Evolutionary conservation across 2,797 vertebrate genomes (phyloP).

Genomic region (Orientallactaga sibirica): DNA sequence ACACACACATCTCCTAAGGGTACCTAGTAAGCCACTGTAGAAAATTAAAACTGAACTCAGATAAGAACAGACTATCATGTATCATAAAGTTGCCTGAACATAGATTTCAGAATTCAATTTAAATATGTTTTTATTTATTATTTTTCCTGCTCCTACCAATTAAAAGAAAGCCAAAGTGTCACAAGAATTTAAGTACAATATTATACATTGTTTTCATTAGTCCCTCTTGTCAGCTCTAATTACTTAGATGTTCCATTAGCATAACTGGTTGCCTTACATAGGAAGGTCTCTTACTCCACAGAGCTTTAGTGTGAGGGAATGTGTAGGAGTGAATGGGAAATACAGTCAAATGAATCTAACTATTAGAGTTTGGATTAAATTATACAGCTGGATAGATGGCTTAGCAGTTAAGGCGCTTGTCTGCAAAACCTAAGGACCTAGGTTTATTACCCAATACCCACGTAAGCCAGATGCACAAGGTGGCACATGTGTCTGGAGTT

Average conservation of each 20-base stretch:
- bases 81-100: conserved; percentile 6
- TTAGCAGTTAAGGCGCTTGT: too few relatives aligned
- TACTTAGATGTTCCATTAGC: conserved; percentile 34
- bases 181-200: conserved; percentile 40
- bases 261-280: conserved; percentile 10
- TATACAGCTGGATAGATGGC: neutral
- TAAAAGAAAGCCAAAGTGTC: neutral
- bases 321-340: neutral
- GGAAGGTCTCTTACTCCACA: neutral
- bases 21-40: neutral
- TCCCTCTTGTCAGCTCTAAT: neutral
- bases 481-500: too few relatives aligned
- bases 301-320: neutral
- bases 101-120: conserved; percentile 19
- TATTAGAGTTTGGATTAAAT: conserved; percentile 34
- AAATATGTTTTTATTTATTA: conserved; percentile 39
- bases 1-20: neutral
- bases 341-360: neutral
- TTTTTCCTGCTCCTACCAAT: neutral
- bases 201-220: neutral
- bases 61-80: neutral
- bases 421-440: too few relatives aligned
- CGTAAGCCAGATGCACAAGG: too few relatives aligned
- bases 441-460: too few relatives aligned
- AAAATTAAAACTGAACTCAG: conserved; percentile 48